Evolutionary conservation across 2,797 vertebrate genomes (phyloP), one percentile per base, ranked within the genome.

Genomic region (Aulostomus chinensis): DNA sequence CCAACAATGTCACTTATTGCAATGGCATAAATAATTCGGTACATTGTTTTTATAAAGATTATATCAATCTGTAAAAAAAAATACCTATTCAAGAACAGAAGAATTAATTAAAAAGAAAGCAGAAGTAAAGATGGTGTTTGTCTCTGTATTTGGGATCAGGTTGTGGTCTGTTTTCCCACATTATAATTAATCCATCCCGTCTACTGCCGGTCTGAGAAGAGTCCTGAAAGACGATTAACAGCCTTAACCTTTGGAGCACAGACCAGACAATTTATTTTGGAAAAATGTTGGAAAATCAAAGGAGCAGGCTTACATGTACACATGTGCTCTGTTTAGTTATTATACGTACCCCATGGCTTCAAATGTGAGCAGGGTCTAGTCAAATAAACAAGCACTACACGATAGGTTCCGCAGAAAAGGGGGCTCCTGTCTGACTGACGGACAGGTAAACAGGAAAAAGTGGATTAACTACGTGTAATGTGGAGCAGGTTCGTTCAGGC

Each of bases 381-480:
- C 45, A 75, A 79, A 85, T 82, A 86, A 86, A 84, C 78, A 64
- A 52, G 38, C 25, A 25, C 62, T 43, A 45, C 63, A 43, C 58
- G 46, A 7, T 21, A 25, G 71, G 56, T 78, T 78, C 68, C 42
- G 49, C 66, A 33, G 47, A 61, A n/a, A n/a, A 41, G 42, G 68
- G 65, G 72, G 51, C 64, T 73, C 59, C 77, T 43, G 72, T 70
- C 61, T 58, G 73, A 78, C 50, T 73, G 69, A 71, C 34, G 16
- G 64, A 68, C 66, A 56, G 68, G 84, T 86, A 90, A 91, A 90
- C 86, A 91, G 86, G 83, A 89, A 89, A 77, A 62, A 63, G 68
- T 72, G 78, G 66, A 82, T 88, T 86, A 84, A 72, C 56, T 47
- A 31, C 38, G 31, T 60, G 43, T 76, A 66, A 81, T 63, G 15